Evolutionary conservation across 2,797 vertebrate species (phyloP), one percentile per base, ranked within the genome.

Genomic region (Sphenodon punctatus): DNA sequence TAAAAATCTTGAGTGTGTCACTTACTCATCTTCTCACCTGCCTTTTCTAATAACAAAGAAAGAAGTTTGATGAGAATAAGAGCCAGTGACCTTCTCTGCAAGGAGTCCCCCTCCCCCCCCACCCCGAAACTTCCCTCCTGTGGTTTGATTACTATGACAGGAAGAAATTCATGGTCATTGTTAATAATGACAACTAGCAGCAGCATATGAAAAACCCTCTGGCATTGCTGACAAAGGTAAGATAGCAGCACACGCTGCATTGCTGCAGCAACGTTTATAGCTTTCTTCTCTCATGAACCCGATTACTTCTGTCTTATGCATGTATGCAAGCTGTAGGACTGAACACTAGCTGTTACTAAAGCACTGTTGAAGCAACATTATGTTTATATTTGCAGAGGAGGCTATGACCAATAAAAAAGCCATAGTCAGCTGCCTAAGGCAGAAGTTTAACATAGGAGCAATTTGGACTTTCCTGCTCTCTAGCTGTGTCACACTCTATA

Each of bases 121-220:
- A 67, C 69, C 84, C 66, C 30, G 67, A 88, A 90, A 83, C 9
- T 30, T 88, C 67, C 90, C 55, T 87, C 55, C 46, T 67, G 59
- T 76, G 66, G 67, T 68, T 86, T 88, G 72, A 68, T 84, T 80
- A 25, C 56, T 82, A 27, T 78, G 88, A 90, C 87, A 90, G 74
- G 66, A 84, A 36, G 63, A 88, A 92, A 84, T 78, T 84, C 39
- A 74, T 76, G 82, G 80, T 17, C 22, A 5, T 38, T 73, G 19
- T 81, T 91, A 81, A 84, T 92, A 86, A 85, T 79, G 87, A 79
- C 65, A 90, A 79, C 56, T 72, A 80, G 51, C 80, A 86, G 53
- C 34, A 82, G 49, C 51, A 9, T 67, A 84, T 10, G 38, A 67
- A 75, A 87, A 75, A 42, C 70, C 68, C 85, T 42, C 67, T 85